Percentiles rank a stretch among this genome's conserved stretches.
phyloP scores from a whole-genome alignment of 2,113 vertebrate genomes.

The Salvelinus namaycush region DNA sequence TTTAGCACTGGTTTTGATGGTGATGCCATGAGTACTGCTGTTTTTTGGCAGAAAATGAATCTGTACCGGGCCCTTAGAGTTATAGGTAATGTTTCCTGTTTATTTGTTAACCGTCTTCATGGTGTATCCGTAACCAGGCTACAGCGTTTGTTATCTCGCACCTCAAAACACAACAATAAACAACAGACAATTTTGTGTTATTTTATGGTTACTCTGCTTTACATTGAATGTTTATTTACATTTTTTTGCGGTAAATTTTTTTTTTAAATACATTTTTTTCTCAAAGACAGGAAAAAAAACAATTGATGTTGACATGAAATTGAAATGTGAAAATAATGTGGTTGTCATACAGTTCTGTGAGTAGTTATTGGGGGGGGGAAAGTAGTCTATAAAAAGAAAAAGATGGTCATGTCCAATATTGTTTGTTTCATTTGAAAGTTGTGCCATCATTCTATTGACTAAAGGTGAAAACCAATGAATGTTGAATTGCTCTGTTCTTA shows the following conservation, averaged over 20 bases:
- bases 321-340: constrained; percentile 14
- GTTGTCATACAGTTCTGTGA: constrained; percentile 12
- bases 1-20: background rate
- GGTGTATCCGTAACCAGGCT: background rate
- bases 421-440: constrained; percentile 1
- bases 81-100: too few species aligned
- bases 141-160: background rate
- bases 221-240: background rate
- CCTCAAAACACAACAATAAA: background rate
- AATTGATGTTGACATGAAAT: constrained; percentile 1
- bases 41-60: background rate
- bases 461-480: background rate
- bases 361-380: background rate
- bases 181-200: background rate
- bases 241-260: background rate
- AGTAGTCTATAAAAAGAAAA: background rate
- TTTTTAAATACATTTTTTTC: background rate
- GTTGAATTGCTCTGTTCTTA: background rate
- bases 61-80: too few species aligned
- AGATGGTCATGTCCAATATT: background rate
- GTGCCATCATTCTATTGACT: background rate
- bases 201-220: background rate
- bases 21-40: background rate
- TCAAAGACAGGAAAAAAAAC: background rate
- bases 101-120: background rate